Percentiles rank a stretch among this genome's conserved stretches.
Conservation (phyloP, 2,888 invertebrate species). For the Rhingia rostrata region DNA sequence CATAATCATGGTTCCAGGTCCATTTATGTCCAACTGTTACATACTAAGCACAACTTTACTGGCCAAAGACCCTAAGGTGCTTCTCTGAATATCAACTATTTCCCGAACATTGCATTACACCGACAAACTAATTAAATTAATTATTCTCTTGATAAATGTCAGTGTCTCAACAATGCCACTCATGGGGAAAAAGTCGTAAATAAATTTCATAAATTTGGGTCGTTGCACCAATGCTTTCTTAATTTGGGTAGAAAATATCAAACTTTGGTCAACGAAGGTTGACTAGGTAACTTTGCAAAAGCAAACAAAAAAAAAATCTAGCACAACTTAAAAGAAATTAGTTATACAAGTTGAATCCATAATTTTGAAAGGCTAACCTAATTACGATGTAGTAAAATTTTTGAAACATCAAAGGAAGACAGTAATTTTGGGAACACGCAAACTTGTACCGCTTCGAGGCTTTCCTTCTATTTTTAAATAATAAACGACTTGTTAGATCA, state of each 20-base stretch:
- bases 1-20: background rate
- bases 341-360: slow-evolving; percentile 42
- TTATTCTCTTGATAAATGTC: slow-evolving; percentile 7
- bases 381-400: background rate
- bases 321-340: slow-evolving; percentile 10
- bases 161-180: slow-evolving; percentile 2
- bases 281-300: background rate
- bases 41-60: background rate
- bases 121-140: background rate
- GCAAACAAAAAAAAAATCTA: background rate
- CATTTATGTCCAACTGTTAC: background rate
- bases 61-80: slow-evolving; percentile 2
- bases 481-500: background rate
- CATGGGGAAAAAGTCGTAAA: background rate
- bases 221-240: slow-evolving; percentile 21
- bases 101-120: background rate
- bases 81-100: background rate
- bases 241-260: background rate
- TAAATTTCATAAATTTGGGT: slow-evolving; percentile 15
- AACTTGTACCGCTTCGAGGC: background rate
- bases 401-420: slow-evolving; percentile 35
- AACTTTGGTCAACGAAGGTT: slow-evolving; percentile 34
- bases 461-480: slow-evolving; percentile 3
- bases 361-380: slow-evolving; percentile 37
- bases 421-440: slow-evolving; percentile 18